Conservation (phyloP, 2,797 vertebrate species). For the Gymnothorax reevesii region DNA sequence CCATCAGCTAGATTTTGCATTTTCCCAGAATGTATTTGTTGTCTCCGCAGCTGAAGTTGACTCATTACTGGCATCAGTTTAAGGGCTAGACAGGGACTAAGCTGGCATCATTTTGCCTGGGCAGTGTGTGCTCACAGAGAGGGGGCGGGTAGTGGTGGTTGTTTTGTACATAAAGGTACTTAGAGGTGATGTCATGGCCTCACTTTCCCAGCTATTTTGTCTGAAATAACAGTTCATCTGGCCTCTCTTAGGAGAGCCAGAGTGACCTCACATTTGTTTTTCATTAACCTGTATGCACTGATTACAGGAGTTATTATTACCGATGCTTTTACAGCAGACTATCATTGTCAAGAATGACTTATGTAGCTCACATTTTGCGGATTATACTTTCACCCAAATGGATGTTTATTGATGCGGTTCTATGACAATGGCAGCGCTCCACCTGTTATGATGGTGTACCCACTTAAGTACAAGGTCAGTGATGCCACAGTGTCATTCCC, state of each 20-base stretch:
- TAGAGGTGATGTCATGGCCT: background rate
- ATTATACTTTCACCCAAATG: background rate
- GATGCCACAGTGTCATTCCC: background rate
- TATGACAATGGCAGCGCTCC: background rate
- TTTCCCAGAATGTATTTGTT: background rate
- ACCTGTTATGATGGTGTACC: background rate
- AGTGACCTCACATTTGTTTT: constrained; percentile 6
- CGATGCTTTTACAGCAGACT: background rate
- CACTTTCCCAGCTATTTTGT: background rate
- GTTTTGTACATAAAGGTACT: background rate
- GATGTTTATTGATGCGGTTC: background rate
- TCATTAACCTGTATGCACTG: background rate
- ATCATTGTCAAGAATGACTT: background rate
- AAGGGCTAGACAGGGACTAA: background rate
- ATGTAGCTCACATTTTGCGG: background rate
- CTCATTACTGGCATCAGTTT: background rate
- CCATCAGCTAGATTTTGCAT: background rate
- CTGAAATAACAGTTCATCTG: background rate
- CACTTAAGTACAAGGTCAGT: constrained; percentile 2
- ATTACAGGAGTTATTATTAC: constrained; percentile 6
- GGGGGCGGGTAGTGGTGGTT: background rate
- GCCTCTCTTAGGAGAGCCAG: background rate
- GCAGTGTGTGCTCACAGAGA: background rate
- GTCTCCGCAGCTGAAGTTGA: background rate
- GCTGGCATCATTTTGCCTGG: background rate